phyloP scores from a whole-genome alignment of 2,888 invertebrate genomes.

The Xylocampa areola region DNA sequence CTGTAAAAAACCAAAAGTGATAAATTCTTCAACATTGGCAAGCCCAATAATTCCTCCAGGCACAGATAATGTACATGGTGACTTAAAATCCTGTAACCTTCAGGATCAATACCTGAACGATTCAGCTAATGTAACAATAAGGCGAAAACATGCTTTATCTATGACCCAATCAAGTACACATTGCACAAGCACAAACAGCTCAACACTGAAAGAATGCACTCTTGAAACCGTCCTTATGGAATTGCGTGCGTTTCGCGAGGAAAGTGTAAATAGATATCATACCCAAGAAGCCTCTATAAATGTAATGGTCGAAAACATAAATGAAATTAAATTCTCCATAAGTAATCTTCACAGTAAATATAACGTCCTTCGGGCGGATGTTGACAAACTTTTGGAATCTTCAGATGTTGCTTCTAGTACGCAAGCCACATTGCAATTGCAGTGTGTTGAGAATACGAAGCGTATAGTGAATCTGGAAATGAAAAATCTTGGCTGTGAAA shows the following conservation, averaged over 20 bases:
- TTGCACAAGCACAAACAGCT: neutral
- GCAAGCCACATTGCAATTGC: neutral
- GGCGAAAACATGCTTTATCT: no score
- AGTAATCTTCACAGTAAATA: neutral
- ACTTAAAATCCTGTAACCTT: no score
- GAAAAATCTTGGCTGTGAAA: neutral
- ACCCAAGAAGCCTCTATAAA: neutral
- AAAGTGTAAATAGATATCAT: neutral
- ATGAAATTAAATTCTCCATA: neutral
- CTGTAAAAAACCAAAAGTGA: no score
- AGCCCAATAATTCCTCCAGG: no score
- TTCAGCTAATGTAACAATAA: no score
- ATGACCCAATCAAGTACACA: no score
- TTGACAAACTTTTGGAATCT: neutral
- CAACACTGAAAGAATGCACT: neutral
- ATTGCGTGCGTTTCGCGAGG: neutral
- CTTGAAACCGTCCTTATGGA: neutral
- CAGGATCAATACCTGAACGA: no score
- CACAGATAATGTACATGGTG: no score
- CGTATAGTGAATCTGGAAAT: neutral
- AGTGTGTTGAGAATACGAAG: neutral
- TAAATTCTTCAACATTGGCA: no score
- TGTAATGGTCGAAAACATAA: neutral
- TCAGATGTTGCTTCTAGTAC: neutral
- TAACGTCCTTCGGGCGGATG: neutral